Base-by-base conservation (phyloP, 2,113 vertebrate genomes). In the Perognathus longimembris region DNA sequence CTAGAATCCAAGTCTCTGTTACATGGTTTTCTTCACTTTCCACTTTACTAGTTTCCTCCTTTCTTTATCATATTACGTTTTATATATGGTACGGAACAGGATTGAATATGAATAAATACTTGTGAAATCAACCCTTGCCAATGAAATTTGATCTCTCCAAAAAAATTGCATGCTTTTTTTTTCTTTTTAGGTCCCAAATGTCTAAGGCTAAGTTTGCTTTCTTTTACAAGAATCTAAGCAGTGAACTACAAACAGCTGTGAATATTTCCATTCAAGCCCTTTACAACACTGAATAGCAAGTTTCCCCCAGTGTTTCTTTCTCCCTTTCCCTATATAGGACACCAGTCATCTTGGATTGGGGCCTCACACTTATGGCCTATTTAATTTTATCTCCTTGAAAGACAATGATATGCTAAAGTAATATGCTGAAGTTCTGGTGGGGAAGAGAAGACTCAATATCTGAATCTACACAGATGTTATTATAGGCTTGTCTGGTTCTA, bases 101-200 rank as follows among this genome's bases (percentile, higher is more conserved):
- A 70, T 86, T 92, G 85, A 85, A 73, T 81, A 85, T 80, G 87
- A 77, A 76, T 80, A 85, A 80, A 66, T 45, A 86, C 54, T 42
- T 81, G 32, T 40, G 54, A 89, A 93, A 77, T 45, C 38, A 81
- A 76, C 66, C 6, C 57, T 77, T 94, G 71, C 26, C 17, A 4
- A 22, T 80, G 50, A 88, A 80, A 70, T 63, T 67, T 40, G 18
- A 75, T 75, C 50, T 76, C 38, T 84, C 15, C 50, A 54, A 57
- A 67, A n/a, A 67, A 71, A 63, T 24, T 12, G 14, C 21, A 32
- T 22, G 20, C 17, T 66, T 78, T 85, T 74, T 70, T 26, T 45
- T 57, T 63, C 76, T 45, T 45, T 15, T 54, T 45, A 42, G 45
- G 50, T 75, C 74, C 75, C 88, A 85, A 7, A 8, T 78, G 15